Conservation (phyloP, 2,113 vertebrate genomes). For the human region GRCh38 chr6:106688501-106689000, state of each 20-base stretch:
- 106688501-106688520: neutral
- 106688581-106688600: neutral
- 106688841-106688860: neutral
- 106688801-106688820: neutral
- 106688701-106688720: neutral
- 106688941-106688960: neutral
- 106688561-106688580: neutral
- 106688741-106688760: neutral
- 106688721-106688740: neutral
- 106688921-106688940: neutral
- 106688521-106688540: neutral
- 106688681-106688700: constrained; percentile 13
- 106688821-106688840: neutral
- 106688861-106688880: neutral
- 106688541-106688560: neutral
- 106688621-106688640: neutral
- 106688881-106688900: neutral
- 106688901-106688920: neutral
- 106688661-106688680: neutral
- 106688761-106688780: neutral
- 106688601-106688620: neutral
- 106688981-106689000: neutral
- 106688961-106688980: neutral
- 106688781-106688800: neutral
- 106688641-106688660: neutral